Percentiles rank a stretch among this genome's conserved stretches.
These are phyloP conservation scores for Megalopta genalis DNA, from an alignment of 1,140 invertebrate genomes.

Conservation along the genomic window DNA sequence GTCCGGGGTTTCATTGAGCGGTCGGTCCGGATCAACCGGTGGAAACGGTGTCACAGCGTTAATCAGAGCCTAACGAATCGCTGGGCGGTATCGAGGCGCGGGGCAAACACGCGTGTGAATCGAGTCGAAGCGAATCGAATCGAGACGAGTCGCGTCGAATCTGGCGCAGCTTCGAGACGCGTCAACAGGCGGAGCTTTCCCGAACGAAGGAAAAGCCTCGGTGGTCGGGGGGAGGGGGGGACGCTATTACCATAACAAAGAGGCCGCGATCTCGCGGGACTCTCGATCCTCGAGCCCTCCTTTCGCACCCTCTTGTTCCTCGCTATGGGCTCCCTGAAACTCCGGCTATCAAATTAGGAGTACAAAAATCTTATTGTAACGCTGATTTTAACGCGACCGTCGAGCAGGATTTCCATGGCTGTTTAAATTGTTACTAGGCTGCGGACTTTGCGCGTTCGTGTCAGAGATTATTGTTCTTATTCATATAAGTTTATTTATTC, in stretches of 20 bases:
- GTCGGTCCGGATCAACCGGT: neutral
- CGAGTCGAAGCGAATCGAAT: too few species aligned
- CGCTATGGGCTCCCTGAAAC: too few species aligned
- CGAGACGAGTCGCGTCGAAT: constrained; percentile 1
- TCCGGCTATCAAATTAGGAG: too few species aligned
- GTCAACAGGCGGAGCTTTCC: neutral
- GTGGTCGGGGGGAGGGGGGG: neutral
- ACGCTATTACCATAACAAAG: constrained; percentile 33
- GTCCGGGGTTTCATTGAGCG: constrained; percentile 1
- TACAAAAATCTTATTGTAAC: neutral
- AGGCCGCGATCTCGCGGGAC: constrained; percentile 25
- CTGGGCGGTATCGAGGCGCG: neutral
- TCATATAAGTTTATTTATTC: too few species aligned
- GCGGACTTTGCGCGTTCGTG: too few species aligned
- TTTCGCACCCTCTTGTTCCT: neutral
- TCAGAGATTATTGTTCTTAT: too few species aligned
- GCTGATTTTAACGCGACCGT: constrained; percentile 27
- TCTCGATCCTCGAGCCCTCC: neutral
- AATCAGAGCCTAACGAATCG: constrained; percentile 25
- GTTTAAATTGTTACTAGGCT: too few species aligned
- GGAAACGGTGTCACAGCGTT: constrained; percentile 23
- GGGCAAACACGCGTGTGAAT: neutral
- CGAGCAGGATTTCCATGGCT: too few species aligned
- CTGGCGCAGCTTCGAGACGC: too few species aligned
- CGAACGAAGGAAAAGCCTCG: constrained; percentile 23